Evolutionary conservation across 92 coral and sea anemone species (phyloP), one percentile per base, ranked within the genome.

Genomic region (Galaxea fascicularis): DNA sequence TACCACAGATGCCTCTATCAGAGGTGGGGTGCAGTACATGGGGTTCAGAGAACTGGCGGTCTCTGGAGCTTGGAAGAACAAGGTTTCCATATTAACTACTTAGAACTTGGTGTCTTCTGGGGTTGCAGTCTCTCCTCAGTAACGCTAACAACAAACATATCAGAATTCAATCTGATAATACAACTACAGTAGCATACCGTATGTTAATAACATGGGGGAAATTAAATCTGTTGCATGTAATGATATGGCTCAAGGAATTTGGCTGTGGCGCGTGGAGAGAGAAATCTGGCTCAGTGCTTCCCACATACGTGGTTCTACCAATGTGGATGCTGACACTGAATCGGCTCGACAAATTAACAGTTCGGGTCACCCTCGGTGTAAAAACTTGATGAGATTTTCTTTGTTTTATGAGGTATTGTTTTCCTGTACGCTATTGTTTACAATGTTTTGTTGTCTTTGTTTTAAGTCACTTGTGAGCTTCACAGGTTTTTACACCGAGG

Each of bases 261-360:
- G n/a, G n/a, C n/a, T n/a, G n/a, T n/a, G n/a, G n/a, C n/a, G n/a
- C n/a, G n/a, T n/a, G n/a, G n/a, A n/a, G n/a, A n/a, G n/a, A n/a
- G 74, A 83, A 8, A 66, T 82, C 15, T 88, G 91, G 88, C 78
- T 88, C 17, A 88, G 88, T 74, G 82, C 72, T 25, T 47, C 84
- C 39, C 88, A 88, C 70, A 66, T 83, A 24, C 88, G 87, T 17
- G 91, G 87, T 4, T 79, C 69, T 4, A 31, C 64, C 28, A 74
- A 56, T 57, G 72, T 75, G 24, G 82, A 65, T 44, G 88, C 78
- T 62, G 83, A 76, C 74, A 64, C 25, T 52, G 83, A 74, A 65
- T 85, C 76, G 7, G 60, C n/a, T n/a, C n/a, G 77, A 17, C 18
- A 26, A 57, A 17, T 76, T 22, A 67, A 76, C 75, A 47, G 67